Evolutionary conservation across 1,140 invertebrate genomes (phyloP).

Genomic region (Stenopsyche tienmushanensis): DNA sequence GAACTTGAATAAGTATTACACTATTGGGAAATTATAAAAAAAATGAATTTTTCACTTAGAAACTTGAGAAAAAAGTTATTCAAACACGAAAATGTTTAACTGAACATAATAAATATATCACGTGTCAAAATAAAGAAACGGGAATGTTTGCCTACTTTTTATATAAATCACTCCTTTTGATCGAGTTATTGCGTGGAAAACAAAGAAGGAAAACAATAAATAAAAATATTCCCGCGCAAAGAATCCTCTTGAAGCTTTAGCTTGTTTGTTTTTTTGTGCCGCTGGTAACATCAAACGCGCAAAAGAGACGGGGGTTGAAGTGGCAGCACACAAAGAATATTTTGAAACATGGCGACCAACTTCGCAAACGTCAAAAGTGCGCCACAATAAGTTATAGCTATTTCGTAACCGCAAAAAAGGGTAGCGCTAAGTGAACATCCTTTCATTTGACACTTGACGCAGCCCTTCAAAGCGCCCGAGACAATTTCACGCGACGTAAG

Average conservation of each 20-base stretch:
- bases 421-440: not conserved
- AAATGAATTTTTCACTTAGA: no score
- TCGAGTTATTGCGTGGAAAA: constrained; percentile 17
- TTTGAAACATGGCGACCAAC: not conserved
- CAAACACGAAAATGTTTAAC: no score
- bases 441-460: not conserved
- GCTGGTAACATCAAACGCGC: not conserved
- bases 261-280: constrained; percentile 9
- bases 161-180: constrained; percentile 20
- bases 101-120: not conserved
- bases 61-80: no score
- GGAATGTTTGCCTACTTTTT: constrained; percentile 16
- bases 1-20: no score
- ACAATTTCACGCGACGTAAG: not conserved
- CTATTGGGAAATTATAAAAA: no score
- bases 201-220: constrained; percentile 24
- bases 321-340: not conserved
- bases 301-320: not conserved
- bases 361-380: not conserved
- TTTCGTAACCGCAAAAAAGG: not conserved
- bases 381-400: not conserved
- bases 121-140: constrained; percentile 1
- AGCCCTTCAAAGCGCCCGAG: not conserved
- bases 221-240: constrained; percentile 1
- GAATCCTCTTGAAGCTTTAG: not conserved